phyloP scores from a whole-genome alignment of 2,888 invertebrate species.

The Alloscopus bannaensis region DNA sequence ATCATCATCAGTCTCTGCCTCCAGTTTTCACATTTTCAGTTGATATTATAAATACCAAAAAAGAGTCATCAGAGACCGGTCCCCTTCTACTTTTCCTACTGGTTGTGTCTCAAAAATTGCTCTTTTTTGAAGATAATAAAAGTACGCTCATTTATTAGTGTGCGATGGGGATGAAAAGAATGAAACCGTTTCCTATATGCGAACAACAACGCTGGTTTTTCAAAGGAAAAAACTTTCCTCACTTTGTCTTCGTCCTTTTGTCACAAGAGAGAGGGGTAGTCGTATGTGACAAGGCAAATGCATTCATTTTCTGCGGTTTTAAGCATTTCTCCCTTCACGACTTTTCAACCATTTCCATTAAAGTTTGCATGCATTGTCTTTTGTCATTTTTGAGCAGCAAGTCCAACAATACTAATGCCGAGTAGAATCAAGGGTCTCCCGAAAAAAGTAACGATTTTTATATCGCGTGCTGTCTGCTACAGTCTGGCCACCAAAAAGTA shows the following conservation, averaged over 20 bases:
- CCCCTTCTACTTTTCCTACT: constrained; percentile 33
- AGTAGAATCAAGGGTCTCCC: too few relatives aligned
- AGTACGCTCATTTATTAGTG: constrained; percentile 12
- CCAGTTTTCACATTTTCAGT: neutral
- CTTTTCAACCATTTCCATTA: neutral
- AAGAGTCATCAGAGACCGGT: constrained; percentile 25
- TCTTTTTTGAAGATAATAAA: constrained; percentile 26
- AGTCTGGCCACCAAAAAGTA: too few relatives aligned
- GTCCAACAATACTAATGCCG: constrained; percentile 1
- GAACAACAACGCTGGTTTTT: constrained; percentile 21
- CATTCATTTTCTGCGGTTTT: constrained; percentile 27
- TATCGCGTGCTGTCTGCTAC: too few relatives aligned
- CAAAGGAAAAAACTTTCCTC: constrained; percentile 43
- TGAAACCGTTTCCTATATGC: constrained; percentile 42
- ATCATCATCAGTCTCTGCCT: constrained; percentile 36
- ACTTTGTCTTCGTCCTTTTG: constrained; percentile 41
- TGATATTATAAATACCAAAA: too few relatives aligned
- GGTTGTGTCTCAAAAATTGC: constrained; percentile 40
- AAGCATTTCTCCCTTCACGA: constrained; percentile 39
- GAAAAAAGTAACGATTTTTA: too few relatives aligned
- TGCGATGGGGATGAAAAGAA: constrained; percentile 22
- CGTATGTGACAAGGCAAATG: constrained; percentile 40
- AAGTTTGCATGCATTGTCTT: constrained; percentile 16
- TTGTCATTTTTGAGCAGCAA: constrained; percentile 10
- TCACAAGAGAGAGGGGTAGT: constrained; percentile 28